Conservation (phyloP, 2,797 vertebrate genomes). For the Pelochelys cantorii region DNA sequence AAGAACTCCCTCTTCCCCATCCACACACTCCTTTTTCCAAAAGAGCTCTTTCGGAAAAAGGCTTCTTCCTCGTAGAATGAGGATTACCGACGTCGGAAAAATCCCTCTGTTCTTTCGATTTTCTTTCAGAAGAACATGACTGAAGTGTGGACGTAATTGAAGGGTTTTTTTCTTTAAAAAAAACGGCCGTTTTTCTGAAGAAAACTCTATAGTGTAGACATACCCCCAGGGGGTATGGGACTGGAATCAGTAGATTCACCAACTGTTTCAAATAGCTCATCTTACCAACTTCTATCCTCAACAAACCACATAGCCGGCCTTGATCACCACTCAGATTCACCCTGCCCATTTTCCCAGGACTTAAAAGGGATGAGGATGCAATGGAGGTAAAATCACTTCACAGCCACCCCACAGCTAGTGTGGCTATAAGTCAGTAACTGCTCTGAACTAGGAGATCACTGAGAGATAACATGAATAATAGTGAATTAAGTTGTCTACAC, state of each 20-base stretch:
- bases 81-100: too few species aligned
- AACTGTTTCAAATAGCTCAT: not conserved
- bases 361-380: accelerated
- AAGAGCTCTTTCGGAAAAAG: too few species aligned
- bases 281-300: not conserved
- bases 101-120: too few species aligned
- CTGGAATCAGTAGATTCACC: not conserved
- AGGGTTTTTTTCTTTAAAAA: too few species aligned
- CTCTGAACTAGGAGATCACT: not conserved
- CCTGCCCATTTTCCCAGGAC: not conserved
- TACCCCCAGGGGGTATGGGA: too few species aligned
- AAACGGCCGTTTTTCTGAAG: too few species aligned
- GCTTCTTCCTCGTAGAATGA: too few species aligned
- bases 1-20: too few species aligned
- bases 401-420: not conserved
- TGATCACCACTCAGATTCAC: not conserved
- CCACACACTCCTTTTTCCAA: too few species aligned
- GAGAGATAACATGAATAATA: not conserved
- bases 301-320: not conserved
- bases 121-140: too few species aligned
- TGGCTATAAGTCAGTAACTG: not conserved
- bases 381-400: not conserved
- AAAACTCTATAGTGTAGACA: too few species aligned
- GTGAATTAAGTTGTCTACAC: not conserved
- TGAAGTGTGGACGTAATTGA: too few species aligned